Evolutionary conservation across 2,113 vertebrate genomes (phyloP).

Genomic region (Xiphias gladius): DNA sequence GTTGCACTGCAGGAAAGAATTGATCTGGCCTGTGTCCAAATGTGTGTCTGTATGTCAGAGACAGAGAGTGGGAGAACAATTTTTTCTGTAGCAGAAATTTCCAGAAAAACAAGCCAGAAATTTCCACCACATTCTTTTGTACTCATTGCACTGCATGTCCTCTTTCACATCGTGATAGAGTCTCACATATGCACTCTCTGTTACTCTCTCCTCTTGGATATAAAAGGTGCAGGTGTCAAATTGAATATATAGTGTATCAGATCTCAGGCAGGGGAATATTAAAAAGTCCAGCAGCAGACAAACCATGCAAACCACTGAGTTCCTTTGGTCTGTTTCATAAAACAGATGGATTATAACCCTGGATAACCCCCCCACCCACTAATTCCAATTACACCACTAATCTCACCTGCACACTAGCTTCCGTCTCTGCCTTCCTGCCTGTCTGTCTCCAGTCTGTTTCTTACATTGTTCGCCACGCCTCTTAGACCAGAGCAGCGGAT

Average conservation of each 20-base stretch:
- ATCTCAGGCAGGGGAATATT: conserved; percentile 8
- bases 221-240: conserved; percentile 44
- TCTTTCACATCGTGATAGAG: conserved; percentile 8
- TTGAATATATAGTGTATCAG: conserved; percentile 14
- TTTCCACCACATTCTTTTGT: neutral
- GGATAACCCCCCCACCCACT: conserved; percentile 41
- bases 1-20: conserved; percentile 52
- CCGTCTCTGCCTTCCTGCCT: conserved; percentile 30
- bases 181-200: conserved; percentile 9
- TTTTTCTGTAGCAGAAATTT: conserved; percentile 13
- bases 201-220: conserved; percentile 10
- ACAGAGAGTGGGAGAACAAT: conserved; percentile 7
- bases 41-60: conserved; percentile 31
- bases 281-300: conserved; percentile 6
- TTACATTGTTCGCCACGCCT: conserved; percentile 50
- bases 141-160: conserved; percentile 12
- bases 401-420: conserved; percentile 58
- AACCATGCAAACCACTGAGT: neutral
- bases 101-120: conserved; percentile 13
- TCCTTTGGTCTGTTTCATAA: conserved; percentile 34
- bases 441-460: conserved; percentile 47
- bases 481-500: conserved; percentile 55
- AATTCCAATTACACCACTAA: conserved; percentile 64
- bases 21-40: conserved; percentile 43
- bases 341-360: conserved; percentile 43